Conservation (phyloP, 2,888 invertebrate genomes). For the Tuberolachnus salignus region DNA sequence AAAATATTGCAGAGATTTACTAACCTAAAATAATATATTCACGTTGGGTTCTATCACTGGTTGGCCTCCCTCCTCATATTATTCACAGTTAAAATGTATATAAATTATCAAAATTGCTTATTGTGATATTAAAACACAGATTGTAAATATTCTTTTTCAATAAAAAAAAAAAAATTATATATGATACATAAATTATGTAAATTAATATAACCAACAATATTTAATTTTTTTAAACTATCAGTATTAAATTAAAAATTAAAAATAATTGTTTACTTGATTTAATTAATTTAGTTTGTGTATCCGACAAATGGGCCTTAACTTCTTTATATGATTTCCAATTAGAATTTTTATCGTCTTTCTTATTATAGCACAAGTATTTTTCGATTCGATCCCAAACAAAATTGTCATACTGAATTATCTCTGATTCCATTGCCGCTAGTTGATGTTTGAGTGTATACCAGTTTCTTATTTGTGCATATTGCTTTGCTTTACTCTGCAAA, state of each 20-base stretch:
- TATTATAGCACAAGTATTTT: conserved; percentile 41
- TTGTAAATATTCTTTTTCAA: too few species aligned
- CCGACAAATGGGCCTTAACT: conserved; percentile 41
- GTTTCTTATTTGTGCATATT: conserved; percentile 55
- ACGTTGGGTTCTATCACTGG: too few species aligned
- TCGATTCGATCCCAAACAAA: conserved; percentile 50
- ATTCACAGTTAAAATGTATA: too few species aligned
- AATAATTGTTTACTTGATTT: conserved; percentile 41
- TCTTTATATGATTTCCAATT: conserved; percentile 55
- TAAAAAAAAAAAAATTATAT: too few species aligned
- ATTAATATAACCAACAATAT: too few species aligned
- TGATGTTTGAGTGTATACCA: conserved; percentile 53
- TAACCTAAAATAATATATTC: too few species aligned
- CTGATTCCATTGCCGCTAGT: conserved; percentile 36
- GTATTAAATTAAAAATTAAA: background rate
- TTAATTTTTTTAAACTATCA: too few species aligned
- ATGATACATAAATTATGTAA: too few species aligned
- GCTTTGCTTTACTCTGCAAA: conserved; percentile 55
- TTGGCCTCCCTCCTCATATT: too few species aligned
- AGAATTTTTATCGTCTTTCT: conserved; percentile 50
- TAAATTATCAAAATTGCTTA: too few species aligned
- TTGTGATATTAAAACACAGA: too few species aligned
- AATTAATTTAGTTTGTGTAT: conserved; percentile 52
- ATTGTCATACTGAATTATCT: conserved; percentile 53
- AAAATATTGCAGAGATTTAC: too few species aligned